Evolutionary conservation across 2,113 vertebrate genomes (phyloP), one percentile per base, ranked within the genome.

Genomic region (Thunnus thynnus): DNA sequence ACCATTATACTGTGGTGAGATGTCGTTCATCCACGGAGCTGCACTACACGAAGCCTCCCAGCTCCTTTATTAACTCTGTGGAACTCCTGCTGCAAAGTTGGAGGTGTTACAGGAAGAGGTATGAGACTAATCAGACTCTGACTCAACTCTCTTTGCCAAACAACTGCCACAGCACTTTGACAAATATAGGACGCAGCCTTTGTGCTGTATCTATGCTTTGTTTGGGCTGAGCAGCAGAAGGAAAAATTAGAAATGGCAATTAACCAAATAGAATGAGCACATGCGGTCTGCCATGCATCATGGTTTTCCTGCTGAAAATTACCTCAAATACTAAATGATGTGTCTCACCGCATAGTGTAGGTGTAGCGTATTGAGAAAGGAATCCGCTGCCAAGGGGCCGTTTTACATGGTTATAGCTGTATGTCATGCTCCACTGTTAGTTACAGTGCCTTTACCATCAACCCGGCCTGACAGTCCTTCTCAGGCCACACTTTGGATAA

Each of bases 111-210:
- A 84, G 76, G 46, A 25, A 36, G 48, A 90, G 74, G 70, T 55
- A 87, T 75, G 78, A 89, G 82, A 81, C 87, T 80, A 86, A 89
- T 87, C 85, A 81, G 36, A 67, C 72, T 84, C 75, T 74, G 44
- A 58, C 52, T 50, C 32, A 50, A 22, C 63, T 82, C 46, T 52
- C 2, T 2, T 60, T 83, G 92, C 93, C 91, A 94, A 90, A 87
- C 84, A 88, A 83, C 83, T 91, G 92, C 83, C 86, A 84, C 76
- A 3, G 72, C 50, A 5, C 78, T 78, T 74, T 82, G 89, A 91
- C 80, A 69, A 89, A 78, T 68, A 72, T 61, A 75, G 47, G 73
- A 74, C 71, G 17, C 67, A 27, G 89, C 87, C 90, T 85, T 62
- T 74, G 50, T 46, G 47, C 78, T 20, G 77, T 89, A 75, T 88